These are phyloP conservation scores for Sinosuthora webbiana DNA, from an alignment of 2,113 vertebrate genomes.

Conservation along the genomic window DNA sequence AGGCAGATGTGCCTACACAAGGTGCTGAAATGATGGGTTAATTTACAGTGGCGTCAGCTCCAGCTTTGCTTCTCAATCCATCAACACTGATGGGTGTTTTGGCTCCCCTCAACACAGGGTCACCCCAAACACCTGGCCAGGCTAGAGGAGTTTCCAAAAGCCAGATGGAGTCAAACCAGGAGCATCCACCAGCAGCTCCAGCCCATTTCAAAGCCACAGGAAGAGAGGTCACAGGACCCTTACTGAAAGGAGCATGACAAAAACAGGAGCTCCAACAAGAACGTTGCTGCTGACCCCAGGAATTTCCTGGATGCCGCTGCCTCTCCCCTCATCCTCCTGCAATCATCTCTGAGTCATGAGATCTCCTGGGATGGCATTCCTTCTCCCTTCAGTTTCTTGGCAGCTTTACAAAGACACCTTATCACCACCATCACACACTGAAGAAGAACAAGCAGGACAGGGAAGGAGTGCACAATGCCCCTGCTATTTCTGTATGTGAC, in stretches of 20 bases:
- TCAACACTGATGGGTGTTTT: neutral
- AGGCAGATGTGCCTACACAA: neutral
- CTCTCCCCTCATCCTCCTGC: neutral
- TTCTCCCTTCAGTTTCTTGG: neutral
- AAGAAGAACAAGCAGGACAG: neutral
- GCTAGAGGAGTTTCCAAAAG: neutral
- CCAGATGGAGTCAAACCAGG: neutral
- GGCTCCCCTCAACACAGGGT: neutral
- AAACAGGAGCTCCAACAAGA: neutral
- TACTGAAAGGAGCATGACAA: neutral
- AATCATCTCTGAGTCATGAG: neutral
- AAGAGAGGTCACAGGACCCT: neutral
- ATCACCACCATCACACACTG: rapidly evolving
- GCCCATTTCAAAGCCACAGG: neutral
- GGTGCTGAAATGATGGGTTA: neutral
- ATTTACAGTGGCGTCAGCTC: rapidly evolving
- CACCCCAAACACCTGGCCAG: neutral
- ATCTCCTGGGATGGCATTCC: neutral
- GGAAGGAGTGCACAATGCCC: rapidly evolving
- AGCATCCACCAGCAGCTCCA: neutral
- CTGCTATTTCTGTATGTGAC: neutral
- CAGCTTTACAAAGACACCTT: neutral
- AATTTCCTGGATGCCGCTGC: neutral
- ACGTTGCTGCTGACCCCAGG: neutral
- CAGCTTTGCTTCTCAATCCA: neutral